phyloP scores from a whole-genome alignment of 2,113 vertebrate genomes.

The Phyllostomus hastatus region DNA sequence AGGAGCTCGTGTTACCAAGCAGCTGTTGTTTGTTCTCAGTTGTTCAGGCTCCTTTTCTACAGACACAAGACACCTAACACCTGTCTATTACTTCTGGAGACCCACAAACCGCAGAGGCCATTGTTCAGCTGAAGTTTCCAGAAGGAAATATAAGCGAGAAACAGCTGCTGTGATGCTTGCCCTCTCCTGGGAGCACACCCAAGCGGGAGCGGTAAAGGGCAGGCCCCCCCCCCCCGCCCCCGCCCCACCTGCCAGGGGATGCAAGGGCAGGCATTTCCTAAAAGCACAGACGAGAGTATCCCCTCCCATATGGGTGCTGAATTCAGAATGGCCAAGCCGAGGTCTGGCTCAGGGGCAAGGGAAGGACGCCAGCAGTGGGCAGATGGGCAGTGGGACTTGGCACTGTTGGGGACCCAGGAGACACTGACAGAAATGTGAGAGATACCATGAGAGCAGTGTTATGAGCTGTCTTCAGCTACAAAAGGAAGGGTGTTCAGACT shows the following conservation, averaged over 20 bases:
- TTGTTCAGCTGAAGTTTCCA: constrained; percentile 47
- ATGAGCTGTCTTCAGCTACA: neutral
- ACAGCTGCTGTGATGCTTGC: neutral
- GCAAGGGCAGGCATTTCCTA: neutral
- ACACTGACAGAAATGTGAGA: neutral
- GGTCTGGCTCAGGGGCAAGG: neutral
- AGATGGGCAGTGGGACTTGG: accelerated
- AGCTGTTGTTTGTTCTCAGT: constrained; percentile 49
- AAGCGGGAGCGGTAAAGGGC: neutral
- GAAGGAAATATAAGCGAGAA: constrained; percentile 22
- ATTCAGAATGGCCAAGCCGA: neutral
- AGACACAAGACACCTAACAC: constrained; percentile 68
- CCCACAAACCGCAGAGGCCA: neutral
- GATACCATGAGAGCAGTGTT: neutral
- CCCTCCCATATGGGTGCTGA: too few species aligned
- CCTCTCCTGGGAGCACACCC: neutral
- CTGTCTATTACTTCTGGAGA: constrained; percentile 58
- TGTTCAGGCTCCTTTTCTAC: constrained; percentile 45
- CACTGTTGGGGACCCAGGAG: neutral
- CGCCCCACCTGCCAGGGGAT: neutral
- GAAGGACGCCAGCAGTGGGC: too few species aligned
- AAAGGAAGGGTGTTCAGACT: neutral
- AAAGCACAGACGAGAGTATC: neutral
- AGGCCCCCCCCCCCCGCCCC: neutral
- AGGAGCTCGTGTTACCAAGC: constrained; percentile 47